Conservation (phyloP, 2,797 vertebrate genomes). For the Phaenicophaeus curvirostris region DNA sequence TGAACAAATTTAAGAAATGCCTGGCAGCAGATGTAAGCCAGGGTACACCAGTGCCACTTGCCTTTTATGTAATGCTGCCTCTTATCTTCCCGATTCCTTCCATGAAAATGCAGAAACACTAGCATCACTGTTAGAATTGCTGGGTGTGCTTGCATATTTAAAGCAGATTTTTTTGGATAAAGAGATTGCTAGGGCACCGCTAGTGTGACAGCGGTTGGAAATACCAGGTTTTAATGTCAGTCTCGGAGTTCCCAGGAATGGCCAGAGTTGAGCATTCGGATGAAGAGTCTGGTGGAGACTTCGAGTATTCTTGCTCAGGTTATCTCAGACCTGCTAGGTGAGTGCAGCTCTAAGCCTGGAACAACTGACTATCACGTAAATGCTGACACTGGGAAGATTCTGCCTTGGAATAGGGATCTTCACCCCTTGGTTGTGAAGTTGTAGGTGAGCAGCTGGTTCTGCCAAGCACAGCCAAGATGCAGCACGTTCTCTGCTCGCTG, state of each 20-base stretch:
- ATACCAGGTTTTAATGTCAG: background rate
- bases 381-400: background rate
- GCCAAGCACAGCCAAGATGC: background rate
- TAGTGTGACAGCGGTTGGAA: background rate
- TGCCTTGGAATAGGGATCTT: background rate
- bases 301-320: background rate
- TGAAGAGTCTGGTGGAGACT: background rate
- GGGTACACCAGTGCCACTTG: background rate
- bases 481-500: background rate
- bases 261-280: accelerated
- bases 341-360: background rate
- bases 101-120: background rate
- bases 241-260: background rate
- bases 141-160: background rate
- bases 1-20: background rate
- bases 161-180: background rate
- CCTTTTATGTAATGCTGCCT: background rate
- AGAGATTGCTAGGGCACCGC: accelerated
- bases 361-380: background rate
- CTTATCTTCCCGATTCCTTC: background rate
- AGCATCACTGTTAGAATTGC: background rate
- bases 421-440: background rate
- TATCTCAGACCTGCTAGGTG: background rate
- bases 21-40: background rate
- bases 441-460: background rate